These are phyloP conservation scores for Lordiphosa andalusiaca DNA, from an alignment of 2,888 invertebrate species.

Conservation along the genomic window DNA sequence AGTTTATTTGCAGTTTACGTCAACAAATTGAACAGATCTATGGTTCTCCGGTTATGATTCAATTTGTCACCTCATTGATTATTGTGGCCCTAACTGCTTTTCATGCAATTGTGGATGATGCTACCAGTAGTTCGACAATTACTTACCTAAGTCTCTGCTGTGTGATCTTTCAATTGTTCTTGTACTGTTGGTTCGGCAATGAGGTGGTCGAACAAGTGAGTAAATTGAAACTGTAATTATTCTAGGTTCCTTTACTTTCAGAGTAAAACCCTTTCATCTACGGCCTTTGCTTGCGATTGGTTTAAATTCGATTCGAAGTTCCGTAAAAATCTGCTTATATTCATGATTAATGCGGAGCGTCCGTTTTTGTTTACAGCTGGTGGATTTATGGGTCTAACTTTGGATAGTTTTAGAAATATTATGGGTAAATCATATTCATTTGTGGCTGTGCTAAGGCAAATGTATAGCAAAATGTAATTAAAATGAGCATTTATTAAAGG, in stretches of 20 bases:
- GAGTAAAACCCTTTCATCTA: constrained; percentile 61
- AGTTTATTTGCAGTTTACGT: constrained; percentile 43
- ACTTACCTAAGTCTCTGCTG: constrained; percentile 65
- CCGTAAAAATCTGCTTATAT: constrained; percentile 48
- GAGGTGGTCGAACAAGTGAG: constrained; percentile 52
- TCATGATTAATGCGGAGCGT: constrained; percentile 49
- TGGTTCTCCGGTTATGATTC: constrained; percentile 55
- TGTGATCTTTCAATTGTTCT: constrained; percentile 61
- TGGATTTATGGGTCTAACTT: constrained; percentile 57
- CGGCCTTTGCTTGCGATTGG: constrained; percentile 64
- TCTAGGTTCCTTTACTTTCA: constrained; percentile 21
- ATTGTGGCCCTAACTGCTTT: constrained; percentile 67
- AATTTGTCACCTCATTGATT: constrained; percentile 63
- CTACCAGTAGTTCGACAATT: constrained; percentile 46
- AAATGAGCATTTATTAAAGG: background rate
- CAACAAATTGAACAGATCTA: constrained; percentile 58
- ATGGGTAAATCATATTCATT: constrained; percentile 68
- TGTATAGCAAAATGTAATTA: constrained; percentile 29
- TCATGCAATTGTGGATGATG: constrained; percentile 56
- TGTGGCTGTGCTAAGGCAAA: constrained; percentile 65
- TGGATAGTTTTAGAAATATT: constrained; percentile 67
- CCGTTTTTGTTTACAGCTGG: constrained; percentile 65
- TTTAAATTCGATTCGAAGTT: constrained; percentile 51
- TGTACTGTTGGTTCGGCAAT: constrained; percentile 73
- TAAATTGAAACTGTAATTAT: background rate